Percentiles rank a stretch among this genome's conserved stretches.
Evolutionary conservation across 2,888 invertebrate genomes (phyloP).

Genomic region (Eumerus sabulonum): DNA sequence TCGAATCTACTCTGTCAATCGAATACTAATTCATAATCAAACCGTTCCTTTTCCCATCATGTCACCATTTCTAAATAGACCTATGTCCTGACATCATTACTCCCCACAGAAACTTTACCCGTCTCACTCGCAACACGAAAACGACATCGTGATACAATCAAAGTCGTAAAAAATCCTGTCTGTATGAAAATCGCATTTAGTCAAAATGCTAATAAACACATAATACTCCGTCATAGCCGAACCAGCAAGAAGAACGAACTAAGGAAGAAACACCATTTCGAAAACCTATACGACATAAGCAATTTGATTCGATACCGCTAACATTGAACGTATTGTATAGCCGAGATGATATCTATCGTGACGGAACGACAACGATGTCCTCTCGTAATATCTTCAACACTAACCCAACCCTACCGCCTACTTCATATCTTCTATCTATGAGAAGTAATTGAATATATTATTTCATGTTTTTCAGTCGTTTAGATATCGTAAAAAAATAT

Average conservation of each 20-base stretch:
- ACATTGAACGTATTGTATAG: conserved; percentile 38
- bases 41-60: conserved; percentile 14
- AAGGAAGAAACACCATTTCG: not conserved
- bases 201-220: conserved; percentile 59
- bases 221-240: conserved; percentile 16
- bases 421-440: conserved; percentile 1
- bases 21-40: conserved; percentile 45
- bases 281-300: conserved; percentile 44
- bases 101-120: conserved; percentile 29
- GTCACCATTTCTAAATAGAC: not conserved
- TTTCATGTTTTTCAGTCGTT: conserved; percentile 61
- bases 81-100: not conserved
- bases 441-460: conserved; percentile 60
- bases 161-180: conserved; percentile 36
- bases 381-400: not conserved
- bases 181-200: conserved; percentile 53
- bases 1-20: conserved; percentile 20
- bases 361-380: conserved; percentile 22
- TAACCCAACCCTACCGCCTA: not conserved
- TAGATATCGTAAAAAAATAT: conserved; percentile 43
- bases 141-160: conserved; percentile 27
- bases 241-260: not conserved
- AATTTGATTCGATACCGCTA: conserved; percentile 52
- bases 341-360: conserved; percentile 36
- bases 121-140: not conserved